phyloP scores from a whole-genome alignment of 2,113 vertebrate genomes.

The Steatornis caripensis region DNA sequence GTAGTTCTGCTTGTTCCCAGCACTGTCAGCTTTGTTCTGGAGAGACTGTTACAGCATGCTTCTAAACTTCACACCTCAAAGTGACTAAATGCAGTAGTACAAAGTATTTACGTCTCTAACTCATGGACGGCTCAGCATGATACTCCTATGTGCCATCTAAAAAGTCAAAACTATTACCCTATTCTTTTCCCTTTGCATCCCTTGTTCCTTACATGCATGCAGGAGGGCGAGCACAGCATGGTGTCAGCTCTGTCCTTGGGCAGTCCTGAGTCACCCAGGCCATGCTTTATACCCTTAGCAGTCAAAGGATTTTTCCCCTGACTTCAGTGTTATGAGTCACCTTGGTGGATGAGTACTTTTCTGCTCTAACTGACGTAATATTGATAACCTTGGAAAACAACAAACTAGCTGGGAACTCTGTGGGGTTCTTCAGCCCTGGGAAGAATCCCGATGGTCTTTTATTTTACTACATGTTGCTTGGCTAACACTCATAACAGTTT shows the following conservation, averaged over 20 bases:
- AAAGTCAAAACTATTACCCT: background rate
- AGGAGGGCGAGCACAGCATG: background rate
- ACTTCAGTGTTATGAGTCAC: background rate
- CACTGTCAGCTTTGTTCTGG: background rate
- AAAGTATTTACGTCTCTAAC: background rate
- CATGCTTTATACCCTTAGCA: background rate
- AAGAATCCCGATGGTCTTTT: background rate
- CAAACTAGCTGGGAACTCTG: background rate
- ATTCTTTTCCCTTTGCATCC: background rate
- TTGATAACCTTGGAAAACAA: background rate
- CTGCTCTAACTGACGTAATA: background rate
- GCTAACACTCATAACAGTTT: background rate
- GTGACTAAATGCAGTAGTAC: background rate
- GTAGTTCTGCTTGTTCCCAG: background rate
- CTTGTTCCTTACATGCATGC: background rate
- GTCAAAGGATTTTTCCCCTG: conserved; percentile 15
- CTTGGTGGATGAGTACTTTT: background rate
- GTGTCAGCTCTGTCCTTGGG: background rate
- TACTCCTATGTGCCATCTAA: background rate
- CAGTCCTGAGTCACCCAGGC: conserved; percentile 54
- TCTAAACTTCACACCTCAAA: background rate
- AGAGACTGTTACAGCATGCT: background rate
- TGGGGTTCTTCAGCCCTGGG: background rate
- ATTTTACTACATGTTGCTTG: background rate
- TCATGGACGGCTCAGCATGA: background rate